These are phyloP conservation scores for Cenopis cana DNA, from an alignment of 2,888 invertebrate genomes.

Conservation along the genomic window DNA sequence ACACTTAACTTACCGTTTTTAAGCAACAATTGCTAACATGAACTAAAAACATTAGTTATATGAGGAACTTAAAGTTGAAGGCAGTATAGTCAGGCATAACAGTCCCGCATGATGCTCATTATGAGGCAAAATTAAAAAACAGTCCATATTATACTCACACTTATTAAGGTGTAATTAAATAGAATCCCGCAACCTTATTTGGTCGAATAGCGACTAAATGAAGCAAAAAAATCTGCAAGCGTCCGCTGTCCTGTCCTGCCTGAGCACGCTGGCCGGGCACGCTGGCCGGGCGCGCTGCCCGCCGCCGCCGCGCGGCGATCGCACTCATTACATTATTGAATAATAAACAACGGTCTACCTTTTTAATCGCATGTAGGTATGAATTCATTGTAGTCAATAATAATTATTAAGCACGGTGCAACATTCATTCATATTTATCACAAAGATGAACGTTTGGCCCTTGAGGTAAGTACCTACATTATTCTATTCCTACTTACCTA, in stretches of 20 bases:
- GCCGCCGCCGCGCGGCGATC: constrained; percentile 49
- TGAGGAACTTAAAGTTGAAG: too few relatives aligned
- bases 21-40: not conserved
- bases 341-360: constrained; percentile 61
- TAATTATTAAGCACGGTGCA: not conserved
- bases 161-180: constrained; percentile 78
- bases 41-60: not conserved
- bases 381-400: constrained; percentile 56
- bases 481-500: too few relatives aligned
- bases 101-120: constrained; percentile 53
- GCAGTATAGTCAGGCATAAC: too few relatives aligned
- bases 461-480: not conserved
- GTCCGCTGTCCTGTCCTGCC: constrained; percentile 49
- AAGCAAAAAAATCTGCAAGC: constrained; percentile 63
- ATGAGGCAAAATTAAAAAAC: constrained; percentile 64
- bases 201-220: constrained; percentile 59
- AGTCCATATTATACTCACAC: constrained; percentile 72
- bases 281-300: constrained; percentile 30
- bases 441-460: not conserved
- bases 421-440: not conserved
- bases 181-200: constrained; percentile 70
- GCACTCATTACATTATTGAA: constrained; percentile 64
- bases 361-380: constrained; percentile 67
- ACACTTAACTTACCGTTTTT: too few relatives aligned
- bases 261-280: constrained; percentile 44